Percentiles rank a stretch among this genome's conserved stretches.
Evolutionary conservation across 2,888 invertebrate genomes (phyloP).

Genomic region (Holacanthella duospinosa): DNA sequence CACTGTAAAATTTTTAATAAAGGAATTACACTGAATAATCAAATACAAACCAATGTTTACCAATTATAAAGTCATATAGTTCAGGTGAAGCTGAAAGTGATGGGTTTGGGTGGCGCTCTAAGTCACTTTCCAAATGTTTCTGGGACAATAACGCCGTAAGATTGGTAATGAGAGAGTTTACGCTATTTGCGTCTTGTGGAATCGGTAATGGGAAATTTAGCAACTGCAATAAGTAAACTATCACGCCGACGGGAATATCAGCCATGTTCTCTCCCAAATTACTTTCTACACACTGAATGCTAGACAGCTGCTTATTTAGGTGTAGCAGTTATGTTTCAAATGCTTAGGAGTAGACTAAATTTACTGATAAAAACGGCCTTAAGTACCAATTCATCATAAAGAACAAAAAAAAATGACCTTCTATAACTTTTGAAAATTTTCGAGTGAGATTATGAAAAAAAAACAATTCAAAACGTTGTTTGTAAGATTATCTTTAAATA

Average conservation of each 20-base stretch:
- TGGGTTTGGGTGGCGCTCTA: background rate
- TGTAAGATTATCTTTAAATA: too few species aligned
- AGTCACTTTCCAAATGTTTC: background rate
- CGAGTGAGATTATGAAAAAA: too few species aligned
- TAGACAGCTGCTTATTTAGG: too few species aligned
- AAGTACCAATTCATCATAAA: too few species aligned
- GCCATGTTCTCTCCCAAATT: too few species aligned
- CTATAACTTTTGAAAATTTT: too few species aligned
- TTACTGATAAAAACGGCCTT: too few species aligned
- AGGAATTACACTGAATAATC: background rate
- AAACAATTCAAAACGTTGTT: too few species aligned
- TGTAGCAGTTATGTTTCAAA: too few species aligned
- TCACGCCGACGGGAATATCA: background rate
- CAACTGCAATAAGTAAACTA: background rate
- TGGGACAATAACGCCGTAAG: background rate
- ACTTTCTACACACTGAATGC: too few species aligned
- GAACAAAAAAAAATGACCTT: too few species aligned
- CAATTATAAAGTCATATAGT: background rate
- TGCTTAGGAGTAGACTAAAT: too few species aligned
- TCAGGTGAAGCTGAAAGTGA: background rate
- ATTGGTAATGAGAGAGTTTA: background rate
- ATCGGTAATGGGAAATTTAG: background rate
- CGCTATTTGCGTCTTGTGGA: slow-evolving; percentile 1
- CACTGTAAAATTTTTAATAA: background rate
- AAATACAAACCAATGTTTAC: background rate